Base-by-base conservation (phyloP, 2,113 vertebrate species). In the Cisticola juncidis region DNA sequence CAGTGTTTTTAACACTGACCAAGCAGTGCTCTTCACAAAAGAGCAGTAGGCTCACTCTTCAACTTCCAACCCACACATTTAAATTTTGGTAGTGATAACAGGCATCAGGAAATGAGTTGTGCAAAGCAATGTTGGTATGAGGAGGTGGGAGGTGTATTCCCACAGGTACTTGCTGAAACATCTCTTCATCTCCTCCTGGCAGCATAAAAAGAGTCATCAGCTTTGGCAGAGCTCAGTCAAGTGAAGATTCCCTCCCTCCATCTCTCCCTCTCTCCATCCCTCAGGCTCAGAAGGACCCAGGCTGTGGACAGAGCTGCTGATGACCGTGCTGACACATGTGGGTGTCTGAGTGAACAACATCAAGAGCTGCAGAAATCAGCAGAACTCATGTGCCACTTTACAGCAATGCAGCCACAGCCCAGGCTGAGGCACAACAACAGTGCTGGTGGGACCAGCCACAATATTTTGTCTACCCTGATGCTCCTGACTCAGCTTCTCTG, bases 241-340 rank as follows among this genome's bases (percentile, higher is more conserved):
- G n/a, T 0, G 9, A 38, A 83, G 54, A 14, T 14, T 85, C 58
- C 14, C 9, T 60, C 44, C 11, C 14, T 76, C 21, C 58, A 17
- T 22, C 25, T 17, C 28, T 50, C 22, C 3, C 7, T 44, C 14
- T 40, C 16, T 36, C 42, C 31, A 11, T 40, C 54, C 76, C 15
- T 44, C 48, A 42, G 68, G 35, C 29, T 86, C 54, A 64, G 70
- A 33, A 78, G 9, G 28, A 42, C 17, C 13, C 13, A 0, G 31
- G 42, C 40, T 35, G 19, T 14, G n/a, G 10, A 47, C 24, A 35
- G 35, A 77, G 35, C 64, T 77, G 81, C 58, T 53, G 81, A 9
- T 36, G 48, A 13, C 50, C 50, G 0, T 21, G 50, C 29, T 1
- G 2, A 35, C 23, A 48, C 17, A 22, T 0, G 0, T 1, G 3